A percentile compares a stretch with the other conserved stretches of the same genome.
phyloP scores from a whole-genome alignment of 2,888 invertebrate genomes.

The Venustoraphidia nigricollis region DNA sequence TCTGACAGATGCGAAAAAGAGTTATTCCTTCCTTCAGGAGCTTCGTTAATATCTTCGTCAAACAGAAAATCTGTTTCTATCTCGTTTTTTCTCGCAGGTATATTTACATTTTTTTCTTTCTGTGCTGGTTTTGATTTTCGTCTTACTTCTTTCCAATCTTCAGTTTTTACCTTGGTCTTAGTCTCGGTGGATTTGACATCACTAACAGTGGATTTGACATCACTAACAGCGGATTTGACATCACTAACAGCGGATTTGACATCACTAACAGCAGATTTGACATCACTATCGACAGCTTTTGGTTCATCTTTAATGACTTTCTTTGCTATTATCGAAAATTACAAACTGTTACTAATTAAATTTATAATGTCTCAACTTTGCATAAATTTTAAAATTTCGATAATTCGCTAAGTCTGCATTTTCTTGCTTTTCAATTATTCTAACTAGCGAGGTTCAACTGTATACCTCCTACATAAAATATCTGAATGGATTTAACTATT shows the following conservation, averaged over 20 bases:
- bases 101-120: conserved; percentile 15
- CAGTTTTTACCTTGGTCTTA: conserved; percentile 10
- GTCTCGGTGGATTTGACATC: not conserved
- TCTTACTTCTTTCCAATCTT: conserved; percentile 43
- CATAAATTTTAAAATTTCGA: not conserved
- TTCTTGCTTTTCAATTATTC: too few species aligned
- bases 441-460: too few species aligned
- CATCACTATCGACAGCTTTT: conserved; percentile 1
- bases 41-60: conserved; percentile 81
- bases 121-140: conserved; percentile 15
- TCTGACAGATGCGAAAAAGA: conserved; percentile 40
- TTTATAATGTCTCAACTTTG: not conserved
- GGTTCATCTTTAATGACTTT: conserved; percentile 2
- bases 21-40: conserved; percentile 67
- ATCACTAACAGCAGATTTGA: not conserved
- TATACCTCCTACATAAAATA: too few species aligned
- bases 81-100: conserved; percentile 14
- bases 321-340: not conserved
- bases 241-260: too few species aligned
- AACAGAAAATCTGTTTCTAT: conserved; percentile 92
- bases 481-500: too few species aligned
- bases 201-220: too few species aligned
- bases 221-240: too few species aligned
- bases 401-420: too few species aligned
- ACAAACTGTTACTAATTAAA: not conserved